Conservation (phyloP, 1,140 invertebrate species). For the Magallana gigas region DNA sequence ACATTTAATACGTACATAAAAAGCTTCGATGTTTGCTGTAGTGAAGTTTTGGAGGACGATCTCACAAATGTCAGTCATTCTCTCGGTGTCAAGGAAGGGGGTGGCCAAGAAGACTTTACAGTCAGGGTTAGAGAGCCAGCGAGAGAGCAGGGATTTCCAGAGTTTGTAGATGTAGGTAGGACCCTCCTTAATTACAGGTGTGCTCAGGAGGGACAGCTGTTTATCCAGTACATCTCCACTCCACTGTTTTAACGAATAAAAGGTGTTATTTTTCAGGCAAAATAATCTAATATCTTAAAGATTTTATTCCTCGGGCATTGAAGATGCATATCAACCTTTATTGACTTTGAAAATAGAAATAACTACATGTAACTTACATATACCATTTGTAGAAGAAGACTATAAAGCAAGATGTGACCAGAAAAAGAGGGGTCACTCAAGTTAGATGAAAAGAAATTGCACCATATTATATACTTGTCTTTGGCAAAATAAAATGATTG, state of each 20-base stretch:
- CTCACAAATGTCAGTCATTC: constrained; percentile 66
- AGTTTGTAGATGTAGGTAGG: constrained; percentile 66
- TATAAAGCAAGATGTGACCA: no score
- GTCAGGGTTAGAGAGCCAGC: constrained; percentile 64
- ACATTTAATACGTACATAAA: constrained; percentile 65
- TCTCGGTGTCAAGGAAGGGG: constrained; percentile 64
- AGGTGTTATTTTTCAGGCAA: no score
- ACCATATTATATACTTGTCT: no score
- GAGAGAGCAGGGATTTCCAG: constrained; percentile 68
- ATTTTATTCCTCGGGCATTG: no score
- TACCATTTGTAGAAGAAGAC: no score
- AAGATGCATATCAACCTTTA: no score
- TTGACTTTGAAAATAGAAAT: no score
- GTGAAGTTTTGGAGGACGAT: constrained; percentile 65
- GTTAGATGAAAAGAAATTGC: no score
- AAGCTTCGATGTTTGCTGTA: constrained; percentile 66
- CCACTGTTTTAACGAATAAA: constrained; percentile 54
- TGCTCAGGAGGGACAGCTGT: constrained; percentile 56
- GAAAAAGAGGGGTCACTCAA: no score
- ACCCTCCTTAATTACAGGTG: constrained; percentile 60
- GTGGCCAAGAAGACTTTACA: constrained; percentile 69
- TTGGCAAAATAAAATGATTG: no score
- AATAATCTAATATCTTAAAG: no score
- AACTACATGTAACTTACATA: no score
- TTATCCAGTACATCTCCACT: constrained; percentile 48